Evolutionary conservation across 2,113 vertebrate species (phyloP), one percentile per base, ranked within the genome.

Genomic region (Chaetops frenatus): DNA sequence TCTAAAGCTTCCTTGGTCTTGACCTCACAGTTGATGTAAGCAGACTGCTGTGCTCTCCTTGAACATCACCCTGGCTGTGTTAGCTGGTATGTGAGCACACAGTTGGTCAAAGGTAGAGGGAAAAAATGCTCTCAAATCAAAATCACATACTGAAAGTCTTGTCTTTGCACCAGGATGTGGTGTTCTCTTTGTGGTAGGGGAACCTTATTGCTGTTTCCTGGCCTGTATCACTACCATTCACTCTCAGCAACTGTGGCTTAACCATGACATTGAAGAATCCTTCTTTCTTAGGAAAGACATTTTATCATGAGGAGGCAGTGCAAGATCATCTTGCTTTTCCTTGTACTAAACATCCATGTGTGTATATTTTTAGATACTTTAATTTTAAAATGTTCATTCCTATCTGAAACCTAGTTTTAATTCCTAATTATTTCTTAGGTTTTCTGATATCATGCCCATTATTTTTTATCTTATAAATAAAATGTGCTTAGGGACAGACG

Each of bases 401-500:
- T 79, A 44, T 45, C 16, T 88, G 82, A 73, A 78, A 72, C 23
- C 69, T 50, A 27, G 45, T 56, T 96, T 95, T 72, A 90, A 78
- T 88, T 70, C 22, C 72, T 92, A 71, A 74, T 93, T 73, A 86
- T 86, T 93, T 94, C 79, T 64, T 74, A 51, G 31, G 4, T 58
- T 95, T 96, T 94, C 40, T 93, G 8, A 2, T 62, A 87, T 81
- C 40, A 9, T 10, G 3, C 42, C 44, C 28, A 45, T 95, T 94
- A 74, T 94, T 94, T 77, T 94, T 90, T 71, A 71, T 67, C 84
- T 86, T 67, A 57, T 48, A 88, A 94, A 80, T 93, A 71, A 92
- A 81, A 38, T 47, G 33, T 86, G 86, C 44, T 53, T 22, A 31
- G 80, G n/a, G 72, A 93, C 91, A 96, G 78, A 92, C 50, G 61